phyloP scores from a whole-genome alignment of 2,888 invertebrate genomes.

The Nemoura dubitans region DNA sequence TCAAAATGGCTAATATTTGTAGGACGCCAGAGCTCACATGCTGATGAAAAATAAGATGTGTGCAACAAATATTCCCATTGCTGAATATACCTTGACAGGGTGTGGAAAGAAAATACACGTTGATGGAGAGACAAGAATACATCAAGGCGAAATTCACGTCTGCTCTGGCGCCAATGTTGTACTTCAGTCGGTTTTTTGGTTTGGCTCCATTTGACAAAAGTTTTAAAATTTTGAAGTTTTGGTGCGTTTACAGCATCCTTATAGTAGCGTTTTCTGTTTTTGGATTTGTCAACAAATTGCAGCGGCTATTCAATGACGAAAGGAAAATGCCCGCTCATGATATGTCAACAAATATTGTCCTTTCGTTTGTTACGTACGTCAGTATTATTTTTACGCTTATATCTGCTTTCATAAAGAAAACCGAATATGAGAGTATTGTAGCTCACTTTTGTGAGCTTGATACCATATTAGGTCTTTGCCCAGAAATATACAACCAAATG shows the following conservation, averaged over 20 bases:
- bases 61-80: too few relatives aligned
- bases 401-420: background rate
- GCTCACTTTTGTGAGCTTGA: background rate
- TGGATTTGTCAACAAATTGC: background rate
- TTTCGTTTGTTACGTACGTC: background rate
- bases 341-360: background rate
- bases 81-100: too few relatives aligned
- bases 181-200: background rate
- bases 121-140: background rate
- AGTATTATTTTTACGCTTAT: background rate
- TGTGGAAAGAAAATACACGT: too few relatives aligned
- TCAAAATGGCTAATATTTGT: too few relatives aligned
- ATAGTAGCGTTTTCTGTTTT: background rate
- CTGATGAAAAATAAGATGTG: too few relatives aligned
- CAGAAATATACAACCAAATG: background rate
- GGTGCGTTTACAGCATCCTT: background rate
- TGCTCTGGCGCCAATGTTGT: background rate
- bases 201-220: background rate
- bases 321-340: background rate
- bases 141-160: background rate
- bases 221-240: background rate
- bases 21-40: too few relatives aligned
- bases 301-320: background rate
- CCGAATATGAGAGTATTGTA: background rate
- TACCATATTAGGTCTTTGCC: background rate